Conservation (phyloP, 2,888 invertebrate species). For the Marronus borbonicus region DNA sequence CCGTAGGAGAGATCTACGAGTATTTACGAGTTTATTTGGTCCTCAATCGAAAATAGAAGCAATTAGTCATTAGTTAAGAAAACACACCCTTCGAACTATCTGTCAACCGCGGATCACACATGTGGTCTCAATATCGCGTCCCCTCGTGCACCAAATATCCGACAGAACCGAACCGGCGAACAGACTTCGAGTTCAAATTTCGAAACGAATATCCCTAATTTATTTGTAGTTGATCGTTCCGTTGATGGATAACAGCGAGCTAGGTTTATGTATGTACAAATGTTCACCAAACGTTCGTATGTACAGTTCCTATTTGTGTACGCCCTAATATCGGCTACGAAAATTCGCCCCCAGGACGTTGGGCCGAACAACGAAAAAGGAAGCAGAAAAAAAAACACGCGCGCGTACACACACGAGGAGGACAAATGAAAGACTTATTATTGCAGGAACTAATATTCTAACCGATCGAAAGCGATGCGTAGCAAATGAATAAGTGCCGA, state of each 20-base stretch:
- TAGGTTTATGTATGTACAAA: constrained; percentile 2
- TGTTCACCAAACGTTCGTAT: not conserved
- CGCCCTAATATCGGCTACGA: not conserved
- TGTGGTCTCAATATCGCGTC: constrained; percentile 48
- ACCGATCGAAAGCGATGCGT: not conserved
- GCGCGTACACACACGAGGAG: too few species aligned
- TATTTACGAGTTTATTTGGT: not conserved
- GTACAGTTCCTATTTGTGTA: not conserved
- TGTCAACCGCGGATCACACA: constrained; percentile 55
- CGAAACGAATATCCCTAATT: constrained; percentile 59
- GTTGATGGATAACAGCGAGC: constrained; percentile 51
- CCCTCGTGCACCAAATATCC: constrained; percentile 57
- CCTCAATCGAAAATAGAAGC: constrained; percentile 44
- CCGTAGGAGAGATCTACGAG: not conserved
- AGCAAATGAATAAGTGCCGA: constrained; percentile 60
- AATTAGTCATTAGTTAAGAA: constrained; percentile 53
- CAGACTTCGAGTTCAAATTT: constrained; percentile 55
- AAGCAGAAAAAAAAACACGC: not conserved
- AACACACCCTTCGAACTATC: constrained; percentile 53
- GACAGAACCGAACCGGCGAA: not conserved
- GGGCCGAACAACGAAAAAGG: not conserved
- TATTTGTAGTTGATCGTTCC: constrained; percentile 56
- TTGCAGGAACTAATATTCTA: not conserved
- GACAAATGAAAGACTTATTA: constrained; percentile 2
- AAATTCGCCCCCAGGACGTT: not conserved